phyloP scores from a whole-genome alignment of 2,113 vertebrate species.

The Trochalopteron elliotii region DNA sequence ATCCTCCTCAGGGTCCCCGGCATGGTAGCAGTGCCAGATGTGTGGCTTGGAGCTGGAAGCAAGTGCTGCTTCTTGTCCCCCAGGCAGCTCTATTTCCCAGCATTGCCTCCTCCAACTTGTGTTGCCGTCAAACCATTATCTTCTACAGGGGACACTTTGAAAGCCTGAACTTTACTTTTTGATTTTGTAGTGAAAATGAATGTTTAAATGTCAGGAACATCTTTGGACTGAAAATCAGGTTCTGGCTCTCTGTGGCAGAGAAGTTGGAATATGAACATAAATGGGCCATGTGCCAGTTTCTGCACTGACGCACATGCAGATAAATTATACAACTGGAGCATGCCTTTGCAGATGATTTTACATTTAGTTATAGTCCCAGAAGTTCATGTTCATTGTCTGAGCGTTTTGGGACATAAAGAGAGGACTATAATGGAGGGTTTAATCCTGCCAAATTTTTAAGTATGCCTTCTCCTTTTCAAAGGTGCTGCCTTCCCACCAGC shows the following conservation, averaged over 20 bases:
- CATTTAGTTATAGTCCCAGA: neutral
- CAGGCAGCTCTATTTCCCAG: neutral
- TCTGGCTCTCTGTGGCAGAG: neutral
- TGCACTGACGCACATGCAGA: neutral
- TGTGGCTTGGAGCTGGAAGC: neutral
- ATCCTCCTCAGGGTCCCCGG: neutral
- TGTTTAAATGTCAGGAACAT: neutral
- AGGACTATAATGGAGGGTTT: neutral
- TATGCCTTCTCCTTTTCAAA: neutral
- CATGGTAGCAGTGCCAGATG: fast-evolving
- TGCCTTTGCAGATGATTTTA: neutral
- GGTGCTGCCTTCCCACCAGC: neutral
- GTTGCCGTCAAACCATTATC: fast-evolving
- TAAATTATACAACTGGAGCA: neutral
- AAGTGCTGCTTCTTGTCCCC: neutral
- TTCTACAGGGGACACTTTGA: fast-evolving
- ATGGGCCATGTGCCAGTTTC: neutral
- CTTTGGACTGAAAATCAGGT: neutral
- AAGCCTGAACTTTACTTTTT: neutral
- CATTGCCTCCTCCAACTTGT: fast-evolving
- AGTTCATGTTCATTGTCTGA: neutral
- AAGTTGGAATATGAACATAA: neutral
- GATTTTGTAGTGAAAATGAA: neutral
- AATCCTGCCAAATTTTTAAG: neutral
- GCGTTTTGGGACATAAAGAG: neutral